A percentile compares a stretch with the other conserved stretches of the same genome.
Conservation (phyloP, 2,888 invertebrate genomes). For the Trissolcus japonicus region DNA sequence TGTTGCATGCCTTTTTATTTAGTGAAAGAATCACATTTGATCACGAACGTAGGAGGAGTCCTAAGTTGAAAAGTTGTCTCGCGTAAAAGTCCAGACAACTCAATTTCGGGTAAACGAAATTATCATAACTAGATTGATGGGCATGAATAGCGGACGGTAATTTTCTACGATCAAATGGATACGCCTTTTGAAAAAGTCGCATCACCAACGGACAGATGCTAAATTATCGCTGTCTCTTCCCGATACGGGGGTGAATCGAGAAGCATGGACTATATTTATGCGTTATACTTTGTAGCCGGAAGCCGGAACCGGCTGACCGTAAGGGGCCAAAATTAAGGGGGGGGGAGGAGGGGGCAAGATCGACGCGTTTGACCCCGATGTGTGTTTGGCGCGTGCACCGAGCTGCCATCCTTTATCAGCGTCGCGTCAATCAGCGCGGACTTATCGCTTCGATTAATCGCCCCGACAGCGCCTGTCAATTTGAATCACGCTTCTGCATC, state of each 20-base stretch:
- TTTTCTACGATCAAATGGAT: slow-evolving; percentile 37
- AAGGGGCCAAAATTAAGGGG: slow-evolving; percentile 40
- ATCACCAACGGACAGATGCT: slow-evolving; percentile 8
- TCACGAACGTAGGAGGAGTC: no score
- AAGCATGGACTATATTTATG: slow-evolving; percentile 69
- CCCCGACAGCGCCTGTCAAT: slow-evolving; percentile 69
- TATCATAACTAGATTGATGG: slow-evolving; percentile 36
- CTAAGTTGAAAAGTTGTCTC: no score
- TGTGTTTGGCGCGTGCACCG: slow-evolving; percentile 10
- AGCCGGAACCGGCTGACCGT: slow-evolving; percentile 54
- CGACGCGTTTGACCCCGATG: slow-evolving; percentile 21
- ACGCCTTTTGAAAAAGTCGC: slow-evolving; percentile 18
- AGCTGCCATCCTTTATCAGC: slow-evolving; percentile 68
- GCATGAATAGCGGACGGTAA: slow-evolving; percentile 9
- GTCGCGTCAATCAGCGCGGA: slow-evolving; percentile 68
- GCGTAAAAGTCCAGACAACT: slow-evolving; percentile 24
- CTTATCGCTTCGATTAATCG: slow-evolving; percentile 71
- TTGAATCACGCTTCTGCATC: slow-evolving; percentile 61
- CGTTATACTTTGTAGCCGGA: slow-evolving; percentile 63
- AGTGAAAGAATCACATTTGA: no score
- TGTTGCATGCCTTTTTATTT: no score
- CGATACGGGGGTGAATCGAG: slow-evolving; percentile 70
- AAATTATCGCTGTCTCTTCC: slow-evolving; percentile 19
- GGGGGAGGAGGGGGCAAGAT: slow-evolving; percentile 31
- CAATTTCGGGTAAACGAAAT: slow-evolving; percentile 32